A percentile compares a stretch with the other conserved stretches of the same genome.
Evolutionary conservation across 2,888 invertebrate genomes (phyloP).

Genomic region (Chrysotoxum bicinctum): DNA sequence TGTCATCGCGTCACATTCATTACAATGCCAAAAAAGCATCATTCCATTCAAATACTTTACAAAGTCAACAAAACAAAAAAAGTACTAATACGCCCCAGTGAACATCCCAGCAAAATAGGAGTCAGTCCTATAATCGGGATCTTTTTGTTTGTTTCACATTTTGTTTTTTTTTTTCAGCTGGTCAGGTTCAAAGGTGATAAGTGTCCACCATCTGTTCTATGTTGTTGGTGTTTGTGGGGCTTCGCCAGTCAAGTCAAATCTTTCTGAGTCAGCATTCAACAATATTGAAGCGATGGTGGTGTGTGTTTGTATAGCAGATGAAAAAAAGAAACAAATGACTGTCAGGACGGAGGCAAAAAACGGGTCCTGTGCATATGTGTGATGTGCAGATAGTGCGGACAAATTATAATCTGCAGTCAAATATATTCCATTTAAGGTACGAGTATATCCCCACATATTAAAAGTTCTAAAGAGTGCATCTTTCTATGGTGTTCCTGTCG

Average conservation of each 20-base stretch:
- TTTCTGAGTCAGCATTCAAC: slow-evolving; percentile 41
- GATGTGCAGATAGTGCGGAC: slow-evolving; percentile 50
- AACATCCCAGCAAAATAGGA: slow-evolving; percentile 22
- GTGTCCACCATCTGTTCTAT: slow-evolving; percentile 26
- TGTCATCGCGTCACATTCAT: slow-evolving; percentile 42
- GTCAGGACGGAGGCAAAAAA: neutral
- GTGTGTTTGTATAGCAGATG: neutral
- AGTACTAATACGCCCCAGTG: slow-evolving; percentile 43
- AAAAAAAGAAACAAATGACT: neutral
- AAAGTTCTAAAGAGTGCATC: neutral
- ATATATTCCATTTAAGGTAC: neutral
- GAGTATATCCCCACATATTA: neutral
- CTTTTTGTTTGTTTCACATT: slow-evolving; percentile 44
- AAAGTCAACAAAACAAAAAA: slow-evolving; percentile 32
- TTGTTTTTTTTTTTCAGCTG: neutral
- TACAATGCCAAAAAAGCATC: slow-evolving; percentile 20
- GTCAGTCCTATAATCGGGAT: slow-evolving; percentile 55
- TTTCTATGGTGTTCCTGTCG: neutral
- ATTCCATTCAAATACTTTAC: slow-evolving; percentile 26
- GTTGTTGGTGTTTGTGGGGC: slow-evolving; percentile 2
- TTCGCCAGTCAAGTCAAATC: slow-evolving; percentile 12
- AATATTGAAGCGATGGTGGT: neutral
- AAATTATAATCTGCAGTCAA: slow-evolving; percentile 49
- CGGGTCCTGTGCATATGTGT: slow-evolving; percentile 39
- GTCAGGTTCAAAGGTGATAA: slow-evolving; percentile 61